A percentile compares a stretch with the other conserved stretches of the same genome.
These are phyloP conservation scores for Leiothrix lutea DNA, from an alignment of 2,113 vertebrate genomes.

Conservation along the genomic window DNA sequence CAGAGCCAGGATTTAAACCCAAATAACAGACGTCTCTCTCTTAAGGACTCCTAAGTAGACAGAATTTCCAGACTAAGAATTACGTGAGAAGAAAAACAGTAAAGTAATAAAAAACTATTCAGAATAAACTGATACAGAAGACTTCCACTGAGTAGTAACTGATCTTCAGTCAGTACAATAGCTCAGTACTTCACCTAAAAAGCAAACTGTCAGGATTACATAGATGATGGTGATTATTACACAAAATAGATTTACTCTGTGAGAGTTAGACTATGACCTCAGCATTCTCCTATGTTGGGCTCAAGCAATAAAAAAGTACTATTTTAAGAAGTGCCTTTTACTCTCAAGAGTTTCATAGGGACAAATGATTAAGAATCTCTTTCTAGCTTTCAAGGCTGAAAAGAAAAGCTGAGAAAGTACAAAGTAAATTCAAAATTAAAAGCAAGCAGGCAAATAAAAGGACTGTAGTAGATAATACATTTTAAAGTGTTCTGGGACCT, in stretches of 20 bases:
- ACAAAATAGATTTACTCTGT: neutral
- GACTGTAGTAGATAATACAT: neutral
- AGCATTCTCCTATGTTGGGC: neutral
- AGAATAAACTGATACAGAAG: neutral
- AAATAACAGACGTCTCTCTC: constrained; percentile 36
- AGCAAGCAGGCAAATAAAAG: neutral
- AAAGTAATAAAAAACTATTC: constrained; percentile 9
- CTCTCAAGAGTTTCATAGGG: neutral
- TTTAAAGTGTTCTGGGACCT: neutral
- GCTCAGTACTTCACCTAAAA: neutral
- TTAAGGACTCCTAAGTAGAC: constrained; percentile 44
- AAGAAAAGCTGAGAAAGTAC: neutral
- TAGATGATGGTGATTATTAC: neutral
- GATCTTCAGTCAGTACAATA: neutral
- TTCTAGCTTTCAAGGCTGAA: neutral
- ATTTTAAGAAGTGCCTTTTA: constrained; percentile 19
- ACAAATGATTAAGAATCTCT: neutral
- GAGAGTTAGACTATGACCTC: neutral
- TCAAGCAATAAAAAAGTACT: neutral
- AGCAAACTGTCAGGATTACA: neutral
- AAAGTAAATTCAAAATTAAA: neutral
- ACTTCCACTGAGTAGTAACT: neutral
- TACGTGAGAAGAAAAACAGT: neutral
- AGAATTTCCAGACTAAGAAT: constrained; percentile 45
- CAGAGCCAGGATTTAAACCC: constrained; percentile 56